A percentile compares a stretch with the other conserved stretches of the same genome.
phyloP scores from a whole-genome alignment of 1,140 invertebrate genomes.

The Semibalanus balanoides region DNA sequence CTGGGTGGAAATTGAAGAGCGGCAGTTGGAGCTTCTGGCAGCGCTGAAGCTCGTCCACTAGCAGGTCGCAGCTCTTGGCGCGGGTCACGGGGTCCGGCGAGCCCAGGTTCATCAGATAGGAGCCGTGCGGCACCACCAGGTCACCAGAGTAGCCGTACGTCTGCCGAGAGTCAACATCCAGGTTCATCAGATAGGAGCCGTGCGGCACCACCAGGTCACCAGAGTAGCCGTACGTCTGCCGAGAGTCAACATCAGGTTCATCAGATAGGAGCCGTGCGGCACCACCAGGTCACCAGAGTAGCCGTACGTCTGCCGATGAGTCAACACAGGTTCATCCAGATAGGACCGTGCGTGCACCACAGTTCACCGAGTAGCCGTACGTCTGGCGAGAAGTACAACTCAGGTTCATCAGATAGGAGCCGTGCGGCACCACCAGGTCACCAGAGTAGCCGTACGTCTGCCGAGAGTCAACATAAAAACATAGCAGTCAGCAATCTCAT shows the following conservation, averaged over 20 bases:
- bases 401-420: no score
- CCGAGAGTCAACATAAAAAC: no score
- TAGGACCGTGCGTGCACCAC: no score
- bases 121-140: constrained; percentile 32
- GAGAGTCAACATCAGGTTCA: constrained; percentile 27
- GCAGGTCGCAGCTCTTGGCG: constrained; percentile 31
- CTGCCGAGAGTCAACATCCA: constrained; percentile 26
- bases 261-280: no score
- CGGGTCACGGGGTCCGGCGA: constrained; percentile 32
- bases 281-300: no score
- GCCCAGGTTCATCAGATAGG: constrained; percentile 39
- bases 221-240: constrained; percentile 9
- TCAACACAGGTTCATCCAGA: no score
- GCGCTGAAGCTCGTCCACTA: constrained; percentile 36
- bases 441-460: no score
- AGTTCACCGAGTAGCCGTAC: no score
- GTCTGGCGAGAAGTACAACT: no score
- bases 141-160: constrained; percentile 9
- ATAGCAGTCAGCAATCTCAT: no score
- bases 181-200: constrained; percentile 39
- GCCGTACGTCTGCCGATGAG: no score
- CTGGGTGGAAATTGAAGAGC: constrained; percentile 41
- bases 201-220: constrained; percentile 28
- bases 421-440: no score
- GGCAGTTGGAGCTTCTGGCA: constrained; percentile 36